Evolutionary conservation across 2,113 vertebrate species (phyloP), one percentile per base, ranked within the genome.

Genomic region (Panurus biarmicus): DNA sequence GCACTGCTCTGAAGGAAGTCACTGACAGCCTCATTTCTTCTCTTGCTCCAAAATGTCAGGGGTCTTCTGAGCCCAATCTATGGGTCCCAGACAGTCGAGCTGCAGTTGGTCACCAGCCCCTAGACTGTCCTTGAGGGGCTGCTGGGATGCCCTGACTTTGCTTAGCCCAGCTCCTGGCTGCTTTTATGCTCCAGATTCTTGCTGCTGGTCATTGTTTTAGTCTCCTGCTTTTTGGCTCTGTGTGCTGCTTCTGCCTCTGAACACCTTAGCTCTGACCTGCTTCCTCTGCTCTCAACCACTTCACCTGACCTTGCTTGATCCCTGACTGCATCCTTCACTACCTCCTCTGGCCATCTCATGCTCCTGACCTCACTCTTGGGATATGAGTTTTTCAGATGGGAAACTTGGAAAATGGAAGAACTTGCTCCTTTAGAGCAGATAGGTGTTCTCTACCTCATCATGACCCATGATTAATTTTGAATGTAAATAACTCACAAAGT

Each of bases 21-120:
- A 87, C 54, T 31, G 45, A 14, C 7, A n/a, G 13, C 15, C 17
- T 57, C 16, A 26, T 33, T 0, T 2, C 23, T 89, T 47, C 53
- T 54, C 16, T 73, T 56, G n/a, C 26, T 69, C 58, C 67, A 69
- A 51, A 72, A 79, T 38, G 24, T 12, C 0, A 1, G 15, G 18
- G 17, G 4, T 15, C n/a, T 91, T 72, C 58, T 73, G 26, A 77
- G 16, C 15, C 26, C 8, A 25, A 5, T 4, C 10, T 61, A 14
- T 71, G 87, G 5, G n/a, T 42, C 20, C 29, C 15, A 57, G 14
- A 42, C n/a, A 44, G 40, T 22, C 0, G 0, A 69, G n/a, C 14
- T 80, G 28, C 38, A 60, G 33, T 20, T 5, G 9, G 26, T 61
- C 31, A 78, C 26, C 26, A 44, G 24, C 4, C 11, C 33, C 31